Percentiles rank a stretch among this genome's conserved stretches.
phyloP scores from a whole-genome alignment of 2,888 invertebrate genomes.

The Diaperis boleti region DNA sequence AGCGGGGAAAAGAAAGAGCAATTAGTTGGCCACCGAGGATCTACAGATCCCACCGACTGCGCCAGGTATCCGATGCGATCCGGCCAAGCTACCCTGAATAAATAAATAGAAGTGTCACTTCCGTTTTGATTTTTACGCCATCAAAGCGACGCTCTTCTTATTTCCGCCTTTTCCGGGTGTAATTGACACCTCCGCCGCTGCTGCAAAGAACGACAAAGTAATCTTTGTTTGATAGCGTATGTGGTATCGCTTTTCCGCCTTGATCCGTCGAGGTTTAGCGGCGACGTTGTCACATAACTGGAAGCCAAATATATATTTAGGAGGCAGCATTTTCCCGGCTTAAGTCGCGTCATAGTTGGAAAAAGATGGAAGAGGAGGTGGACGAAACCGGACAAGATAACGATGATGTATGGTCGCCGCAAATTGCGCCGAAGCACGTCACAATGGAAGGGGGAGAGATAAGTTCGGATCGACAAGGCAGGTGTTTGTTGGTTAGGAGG shows the following conservation, averaged over 20 bases:
- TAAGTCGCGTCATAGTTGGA: constrained; percentile 5
- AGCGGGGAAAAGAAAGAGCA: too few species aligned
- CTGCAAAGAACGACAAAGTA: constrained; percentile 9
- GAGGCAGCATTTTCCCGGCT: constrained; percentile 23
- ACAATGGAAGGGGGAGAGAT: too few species aligned
- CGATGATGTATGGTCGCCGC: constrained; percentile 6
- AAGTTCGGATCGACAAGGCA: too few species aligned
- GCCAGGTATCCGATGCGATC: too few species aligned
- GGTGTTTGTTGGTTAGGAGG: too few species aligned
- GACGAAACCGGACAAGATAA: constrained; percentile 9
- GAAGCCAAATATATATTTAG: constrained; percentile 32
- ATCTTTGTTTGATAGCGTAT: constrained; percentile 28
- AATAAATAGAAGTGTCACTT: too few species aligned
- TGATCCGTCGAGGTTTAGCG: constrained; percentile 13
- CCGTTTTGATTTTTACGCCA: background rate
- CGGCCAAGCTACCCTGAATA: too few species aligned
- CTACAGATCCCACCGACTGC: too few species aligned
- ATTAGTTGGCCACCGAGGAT: too few species aligned
- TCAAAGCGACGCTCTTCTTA: background rate
- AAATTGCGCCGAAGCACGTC: background rate
- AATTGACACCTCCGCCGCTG: constrained; percentile 15
- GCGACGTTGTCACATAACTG: constrained; percentile 30
- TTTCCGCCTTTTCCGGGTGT: background rate
- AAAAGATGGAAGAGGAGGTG: background rate
- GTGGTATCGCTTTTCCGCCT: constrained; percentile 14